Evolutionary conservation across 2,797 vertebrate genomes (phyloP), one percentile per base, ranked within the genome.

Genomic region (Poecile montanus): DNA sequence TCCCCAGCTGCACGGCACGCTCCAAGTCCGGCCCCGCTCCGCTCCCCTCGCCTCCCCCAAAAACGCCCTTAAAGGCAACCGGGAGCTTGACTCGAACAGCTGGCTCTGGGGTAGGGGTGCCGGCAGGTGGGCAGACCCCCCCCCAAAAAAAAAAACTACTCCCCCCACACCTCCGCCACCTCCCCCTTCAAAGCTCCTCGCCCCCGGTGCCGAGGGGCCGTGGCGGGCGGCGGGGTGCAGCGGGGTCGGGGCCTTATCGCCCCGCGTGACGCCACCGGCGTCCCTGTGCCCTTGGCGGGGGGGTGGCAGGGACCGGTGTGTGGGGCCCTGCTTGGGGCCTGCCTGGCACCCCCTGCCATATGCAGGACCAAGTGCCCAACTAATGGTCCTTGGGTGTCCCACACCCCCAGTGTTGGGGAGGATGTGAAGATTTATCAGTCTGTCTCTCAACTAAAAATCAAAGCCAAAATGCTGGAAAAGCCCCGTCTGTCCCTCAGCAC

Each of bases 1-100:
- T 89, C 94, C 88, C 96, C 93, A 95, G 96, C 96, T 96, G 92
- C 95, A 80, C 61, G 27, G 93, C 93, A 45, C 95, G 92, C 96
- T 97, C 97, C 97, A 94, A 96, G 81, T 90, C 89, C 83, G 85
- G 94, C 96, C 96, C 91, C 70, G 32, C 94, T 81, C 88, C 88
- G 90, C 94, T 95, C 84, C 93, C 95, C 93, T 93, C 84, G 53
- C 80, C 68, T 91, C 89, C 67, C 89, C 92, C 67, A 79, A 92
- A 89, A 84, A 94, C 79, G 63, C 85, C 81, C 89, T 96, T 88
- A 91, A 90, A 89, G 60, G 86, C 44, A 75, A 94, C 86, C 53
- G 32, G 72, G 94, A 95, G 73, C 76, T 72, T 23, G 8, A 48
- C 57, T 86, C 18, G 1, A 83, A 68, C 60, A 65, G 84, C 57